phyloP scores from a whole-genome alignment of 2,113 vertebrate genomes.

The Heliornis fulica region DNA sequence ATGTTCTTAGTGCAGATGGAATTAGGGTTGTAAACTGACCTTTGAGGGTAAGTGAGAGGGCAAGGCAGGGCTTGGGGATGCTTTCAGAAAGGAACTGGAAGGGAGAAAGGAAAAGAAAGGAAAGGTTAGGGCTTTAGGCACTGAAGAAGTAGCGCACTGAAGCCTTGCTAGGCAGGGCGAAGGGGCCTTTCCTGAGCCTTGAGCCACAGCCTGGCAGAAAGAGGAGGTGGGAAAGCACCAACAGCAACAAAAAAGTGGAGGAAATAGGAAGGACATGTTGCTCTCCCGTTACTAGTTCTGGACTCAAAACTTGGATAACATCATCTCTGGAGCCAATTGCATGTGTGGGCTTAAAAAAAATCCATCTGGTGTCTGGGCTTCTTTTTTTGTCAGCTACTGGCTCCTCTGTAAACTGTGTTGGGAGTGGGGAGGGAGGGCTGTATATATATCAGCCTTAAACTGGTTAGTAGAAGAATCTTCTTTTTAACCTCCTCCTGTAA shows the following conservation, averaged over 20 bases:
- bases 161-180: not conserved
- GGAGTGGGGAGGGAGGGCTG: not conserved
- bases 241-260: not conserved
- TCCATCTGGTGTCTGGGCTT: not conserved
- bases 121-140: rapidly evolving
- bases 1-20: not conserved
- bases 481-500: not conserved
- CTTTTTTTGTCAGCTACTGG: not conserved
- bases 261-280: not conserved
- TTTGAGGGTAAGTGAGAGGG: not conserved
- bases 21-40: not conserved
- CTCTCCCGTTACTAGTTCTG: not conserved
- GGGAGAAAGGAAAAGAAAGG: not conserved
- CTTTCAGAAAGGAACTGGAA: not conserved
- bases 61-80: not conserved
- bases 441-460: rapidly evolving
- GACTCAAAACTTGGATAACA: not conserved
- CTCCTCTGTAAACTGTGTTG: not conserved
- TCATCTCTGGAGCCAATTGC: not conserved
- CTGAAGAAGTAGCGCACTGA: not conserved
- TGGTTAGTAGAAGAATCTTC: not conserved
- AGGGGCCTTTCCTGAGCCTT: not conserved
- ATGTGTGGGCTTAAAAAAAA: not conserved
- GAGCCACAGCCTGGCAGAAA: not conserved
- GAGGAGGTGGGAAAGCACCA: not conserved